Evolutionary conservation across 2,888 invertebrate species (phyloP), one percentile per base, ranked within the genome.

Genomic region (Erynnis tages): DNA sequence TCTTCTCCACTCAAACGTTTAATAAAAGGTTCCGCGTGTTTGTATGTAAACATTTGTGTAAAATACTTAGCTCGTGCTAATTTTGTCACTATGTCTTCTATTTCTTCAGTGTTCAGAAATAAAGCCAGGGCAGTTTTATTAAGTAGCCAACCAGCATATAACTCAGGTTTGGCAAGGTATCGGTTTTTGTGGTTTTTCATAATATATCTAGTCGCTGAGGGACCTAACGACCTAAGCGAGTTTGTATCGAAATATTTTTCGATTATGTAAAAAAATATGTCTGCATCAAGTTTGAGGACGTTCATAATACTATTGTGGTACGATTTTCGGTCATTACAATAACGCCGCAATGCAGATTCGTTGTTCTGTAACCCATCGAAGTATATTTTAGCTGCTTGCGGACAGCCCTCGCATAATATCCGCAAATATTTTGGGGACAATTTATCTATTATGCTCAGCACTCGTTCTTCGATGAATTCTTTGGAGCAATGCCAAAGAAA

Each of bases 51-150:
- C 67, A 70, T 72, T 25, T 50, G 11, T 4, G 52, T 23, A 5
- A 82, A 54, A 46, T 70, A 82, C n/a, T 69, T 62, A 4, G 81
- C 76, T 46, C 64, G 59, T 0, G 77, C 79, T 29, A 82, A 43
- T 46, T 60, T 65, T 0, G 75, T 6, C 1, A 79, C 58, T 0
- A 79, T 53, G 2, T 74, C 63, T 58, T 76, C 74, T 16, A 72
- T 72, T 56, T 82, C 78, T 1, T 71, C 66, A 21, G 54, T 55
- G 8, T 44, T 68, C 8, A 82, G 64, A 38, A 59, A 63, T 40
- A 56, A 54, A 1, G 78, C 79, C 25, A 80, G 37, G 0, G 75
- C 67, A 7, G 68, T 62, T 5, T 69, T 61, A 54, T 82, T 57
- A 5, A 82, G 61, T 4, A 82, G 47, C 56, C 63, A 67, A 1